Evolutionary conservation across 2,888 invertebrate species (phyloP).

Genomic region (Apeira syringaria): DNA sequence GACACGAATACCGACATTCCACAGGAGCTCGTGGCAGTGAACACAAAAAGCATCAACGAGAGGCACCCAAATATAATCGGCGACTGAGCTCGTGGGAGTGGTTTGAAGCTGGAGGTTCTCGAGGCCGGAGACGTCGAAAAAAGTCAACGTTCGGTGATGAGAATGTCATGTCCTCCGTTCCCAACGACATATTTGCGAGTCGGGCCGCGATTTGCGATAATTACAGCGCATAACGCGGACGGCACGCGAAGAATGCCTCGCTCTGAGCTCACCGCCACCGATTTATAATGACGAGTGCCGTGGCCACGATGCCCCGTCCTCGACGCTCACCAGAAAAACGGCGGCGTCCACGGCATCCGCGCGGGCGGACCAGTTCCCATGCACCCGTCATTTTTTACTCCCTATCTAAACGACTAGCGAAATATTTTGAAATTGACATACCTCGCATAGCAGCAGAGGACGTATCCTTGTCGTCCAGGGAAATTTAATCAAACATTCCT

Average conservation of each 20-base stretch:
- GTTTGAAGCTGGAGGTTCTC: constrained; percentile 56
- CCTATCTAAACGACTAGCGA: constrained; percentile 71
- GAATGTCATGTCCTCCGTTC: constrained; percentile 82
- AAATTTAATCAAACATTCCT: constrained; percentile 72
- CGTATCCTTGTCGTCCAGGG: constrained; percentile 62
- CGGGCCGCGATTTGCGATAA: constrained; percentile 79
- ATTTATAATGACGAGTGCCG: constrained; percentile 80
- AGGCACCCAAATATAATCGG: constrained; percentile 60
- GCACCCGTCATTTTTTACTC: constrained; percentile 61
- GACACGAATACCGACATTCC: constrained; percentile 78
- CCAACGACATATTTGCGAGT: constrained; percentile 82
- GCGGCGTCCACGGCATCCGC: constrained; percentile 61
- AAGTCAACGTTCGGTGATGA: constrained; percentile 77
- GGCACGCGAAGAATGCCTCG: constrained; percentile 72
- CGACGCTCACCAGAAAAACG: constrained; percentile 62
- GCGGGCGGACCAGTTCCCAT: constrained; percentile 70
- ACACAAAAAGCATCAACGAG: constrained; percentile 60
- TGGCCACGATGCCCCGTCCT: constrained; percentile 52
- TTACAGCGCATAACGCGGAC: constrained; percentile 78
- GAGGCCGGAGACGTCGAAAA: constrained; percentile 61
- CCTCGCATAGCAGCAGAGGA: constrained; percentile 76
- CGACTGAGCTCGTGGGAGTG: constrained; percentile 69
- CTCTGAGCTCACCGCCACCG: constrained; percentile 78
- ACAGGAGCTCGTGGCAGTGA: constrained; percentile 60
- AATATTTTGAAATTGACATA: constrained; percentile 81